Evolutionary conservation across 2,888 invertebrate genomes (phyloP), one percentile per base, ranked within the genome.

Genomic region (Agonopterix arenella): DNA sequence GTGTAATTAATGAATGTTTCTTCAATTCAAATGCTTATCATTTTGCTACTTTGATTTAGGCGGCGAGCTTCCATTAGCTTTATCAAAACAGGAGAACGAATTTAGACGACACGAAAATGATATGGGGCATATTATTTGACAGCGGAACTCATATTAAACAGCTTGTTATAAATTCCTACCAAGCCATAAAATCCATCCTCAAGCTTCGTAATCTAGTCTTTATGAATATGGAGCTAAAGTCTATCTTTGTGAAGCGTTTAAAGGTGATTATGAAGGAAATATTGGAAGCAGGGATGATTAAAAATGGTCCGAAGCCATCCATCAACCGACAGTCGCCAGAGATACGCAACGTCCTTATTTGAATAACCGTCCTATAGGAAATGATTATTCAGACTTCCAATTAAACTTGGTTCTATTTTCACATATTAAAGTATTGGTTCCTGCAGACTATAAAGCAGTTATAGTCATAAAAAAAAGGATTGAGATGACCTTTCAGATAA

Each of bases 301-400:
- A 85, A 86, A 86, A 80, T 76, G 73, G 74, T 75, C 71, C 62
- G 64, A 62, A 73, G 74, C 78, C 68, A 86, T 88, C 88, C 78
- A 88, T 88, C 86, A 88, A 74, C 64, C 68, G 76, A 78, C 78
- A 71, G 78, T 80, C 74, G 70, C 67, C 66, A 66, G 67, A 72
- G 76, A 76, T 80, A 76, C 69, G 70, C 69, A 65, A 58, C 61
- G 73, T 71, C 72, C 81, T 80, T 80, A 84, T 85, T 84, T 84
- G 77, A 82, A 84, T 84, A 84, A 73, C 67, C 67, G 67, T 56
- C 63, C 56, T 61, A 54, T 40, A n/a, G 40, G n/a, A 28, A 28
- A 28, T 28, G 28, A 28, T 28, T 28, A 28, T 28, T 28, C 28
- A 28, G 28, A 28, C 28, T 28, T 28, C 28, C 28, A 28, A 28